Evolutionary conservation across 2,113 vertebrate genomes (phyloP), one percentile per base, ranked within the genome.

Genomic region (Pardalotus punctatus): DNA sequence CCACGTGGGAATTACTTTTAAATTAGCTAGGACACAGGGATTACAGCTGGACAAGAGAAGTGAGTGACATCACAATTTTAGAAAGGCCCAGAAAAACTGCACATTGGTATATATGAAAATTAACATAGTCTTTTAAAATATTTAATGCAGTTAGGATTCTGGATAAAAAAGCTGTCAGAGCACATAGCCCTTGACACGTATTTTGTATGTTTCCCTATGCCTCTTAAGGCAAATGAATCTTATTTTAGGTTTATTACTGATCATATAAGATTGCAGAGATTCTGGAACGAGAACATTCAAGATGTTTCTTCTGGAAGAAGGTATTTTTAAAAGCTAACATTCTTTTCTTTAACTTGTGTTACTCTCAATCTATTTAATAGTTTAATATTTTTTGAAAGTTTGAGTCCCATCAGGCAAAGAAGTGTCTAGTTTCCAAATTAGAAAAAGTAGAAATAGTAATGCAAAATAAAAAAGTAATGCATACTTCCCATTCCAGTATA

Each of bases 1-100:
- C 14, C 81, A 64, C 53, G n/a, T 71, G 33, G 28, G 64, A 94
- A 78, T 78, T 86, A 45, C 24, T 86, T 92, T 72, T 36, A 88
- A 36, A 85, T 42, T 72, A 62, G 15, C 17, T 70, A 58, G 31
- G 17, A 47, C 35, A 38, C 3, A 4, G 21, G 23, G 7, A 89
- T 58, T 93, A 62, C n/a, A 66, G 18, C 29, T 31, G 23, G 8
- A 5, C 11, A 70, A 78, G 25, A 65, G 8, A 22, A 42, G 29
- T 24, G 10, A 14, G 13, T 0, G 0, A 36, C 19, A 54, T 35
- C 29, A 70, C 47, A 86, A 81, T 1, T 70, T 31, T 38, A 57
- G 22, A 90, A 69, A 28, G 10, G 10, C 3, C 13, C 28, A 61
- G 72, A 53, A 88, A 92, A 69, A 2, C 24, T 69, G 2, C 9